A percentile compares a stretch with the other conserved stretches of the same genome.
Evolutionary conservation across 1,140 invertebrate species (phyloP).

Genomic region (Venturia canescens): DNA sequence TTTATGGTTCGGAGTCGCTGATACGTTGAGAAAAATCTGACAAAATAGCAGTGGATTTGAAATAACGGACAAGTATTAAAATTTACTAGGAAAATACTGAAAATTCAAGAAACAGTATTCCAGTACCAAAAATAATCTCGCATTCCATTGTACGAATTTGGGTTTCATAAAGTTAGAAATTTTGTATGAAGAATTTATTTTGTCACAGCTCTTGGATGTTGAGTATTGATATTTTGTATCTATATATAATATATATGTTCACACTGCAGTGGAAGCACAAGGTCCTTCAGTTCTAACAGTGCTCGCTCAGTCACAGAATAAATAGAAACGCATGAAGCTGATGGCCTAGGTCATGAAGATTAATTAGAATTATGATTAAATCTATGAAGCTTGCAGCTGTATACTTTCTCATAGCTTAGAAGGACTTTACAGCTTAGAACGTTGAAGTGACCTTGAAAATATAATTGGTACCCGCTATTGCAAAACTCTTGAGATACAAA

Average conservation of each 20-base stretch:
- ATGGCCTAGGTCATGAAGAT: slow-evolving; percentile 19
- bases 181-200: not conserved
- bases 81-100: too few relatives aligned
- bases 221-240: slow-evolving; percentile 9
- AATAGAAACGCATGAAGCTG: not conserved
- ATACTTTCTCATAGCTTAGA: not conserved
- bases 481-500: not conserved
- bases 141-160: not conserved
- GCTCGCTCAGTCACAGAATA: not conserved
- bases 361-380: slow-evolving; percentile 46
- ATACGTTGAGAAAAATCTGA: too few relatives aligned
- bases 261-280: not conserved
- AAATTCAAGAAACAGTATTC: too few relatives aligned
- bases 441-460: not conserved
- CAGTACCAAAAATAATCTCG: too few relatives aligned
- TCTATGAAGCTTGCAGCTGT: slow-evolving; percentile 16
- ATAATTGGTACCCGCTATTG: not conserved
- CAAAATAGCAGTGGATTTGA: too few relatives aligned
- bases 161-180: not conserved
- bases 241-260: not conserved
- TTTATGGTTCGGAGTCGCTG: too few relatives aligned
- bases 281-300: not conserved
- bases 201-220: not conserved
- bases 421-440: not conserved
- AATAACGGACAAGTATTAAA: too few relatives aligned